A percentile compares a stretch with the other conserved stretches of the same genome.
Conservation (phyloP, 2,888 invertebrate species). For the Lithosia quadra region DNA sequence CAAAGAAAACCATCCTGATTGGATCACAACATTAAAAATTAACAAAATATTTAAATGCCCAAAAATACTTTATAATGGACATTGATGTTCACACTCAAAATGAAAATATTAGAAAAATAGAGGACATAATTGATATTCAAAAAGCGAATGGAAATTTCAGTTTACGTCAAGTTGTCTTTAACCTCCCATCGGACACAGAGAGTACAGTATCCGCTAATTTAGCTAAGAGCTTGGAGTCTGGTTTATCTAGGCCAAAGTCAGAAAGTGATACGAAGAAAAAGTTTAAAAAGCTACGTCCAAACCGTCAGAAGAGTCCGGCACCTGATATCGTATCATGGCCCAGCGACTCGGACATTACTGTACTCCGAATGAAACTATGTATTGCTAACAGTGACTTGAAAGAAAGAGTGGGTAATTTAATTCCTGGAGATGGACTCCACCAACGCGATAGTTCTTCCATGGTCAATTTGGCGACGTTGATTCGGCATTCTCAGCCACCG, state of each 20-base stretch:
- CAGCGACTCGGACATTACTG: slow-evolving; percentile 88
- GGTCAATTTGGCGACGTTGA: slow-evolving; percentile 87
- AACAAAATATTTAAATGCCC: slow-evolving; percentile 57
- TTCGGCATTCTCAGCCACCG: slow-evolving; percentile 73
- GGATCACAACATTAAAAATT: slow-evolving; percentile 58
- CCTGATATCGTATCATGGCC: slow-evolving; percentile 81
- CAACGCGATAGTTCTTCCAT: slow-evolving; percentile 86
- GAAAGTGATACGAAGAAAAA: slow-evolving; percentile 59
- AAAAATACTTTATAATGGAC: slow-evolving; percentile 63
- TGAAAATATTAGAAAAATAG: slow-evolving; percentile 74
- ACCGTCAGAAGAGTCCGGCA: slow-evolving; percentile 62
- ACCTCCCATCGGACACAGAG: slow-evolving; percentile 64
- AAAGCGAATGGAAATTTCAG: slow-evolving; percentile 75
- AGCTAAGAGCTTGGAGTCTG: slow-evolving; percentile 71
- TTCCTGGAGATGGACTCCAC: slow-evolving; percentile 87
- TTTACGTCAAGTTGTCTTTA: slow-evolving; percentile 73
- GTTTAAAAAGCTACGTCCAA: slow-evolving; percentile 61
- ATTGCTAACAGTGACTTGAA: slow-evolving; percentile 72
- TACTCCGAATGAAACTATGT: slow-evolving; percentile 82
- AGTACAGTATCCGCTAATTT: slow-evolving; percentile 62
- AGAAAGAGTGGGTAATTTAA: slow-evolving; percentile 76
- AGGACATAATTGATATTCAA: slow-evolving; percentile 81
- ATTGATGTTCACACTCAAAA: slow-evolving; percentile 53
- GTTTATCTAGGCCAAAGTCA: slow-evolving; percentile 61
- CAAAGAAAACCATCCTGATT: slow-evolving; percentile 62